Percentiles rank a stretch among this genome's conserved stretches.
These are phyloP conservation scores for Cantharis flavilabris DNA, from an alignment of 2,888 invertebrate genomes.

Conservation along the genomic window DNA sequence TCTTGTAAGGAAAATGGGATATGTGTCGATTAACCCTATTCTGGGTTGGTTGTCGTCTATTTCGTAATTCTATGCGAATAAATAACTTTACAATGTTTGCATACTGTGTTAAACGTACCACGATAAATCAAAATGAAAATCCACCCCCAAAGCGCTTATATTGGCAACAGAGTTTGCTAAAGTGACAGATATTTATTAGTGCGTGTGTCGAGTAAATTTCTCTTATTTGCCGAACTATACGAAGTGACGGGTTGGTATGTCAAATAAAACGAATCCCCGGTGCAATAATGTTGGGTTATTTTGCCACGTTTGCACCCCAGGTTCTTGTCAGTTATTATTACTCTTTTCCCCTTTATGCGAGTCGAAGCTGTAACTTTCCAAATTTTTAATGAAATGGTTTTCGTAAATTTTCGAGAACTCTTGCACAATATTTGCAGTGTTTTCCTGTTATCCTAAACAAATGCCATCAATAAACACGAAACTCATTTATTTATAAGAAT, in stretches of 20 bases:
- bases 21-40: neutral
- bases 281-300: constrained; percentile 32
- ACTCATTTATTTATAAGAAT: neutral
- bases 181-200: constrained; percentile 35
- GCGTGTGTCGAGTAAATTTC: constrained; percentile 34
- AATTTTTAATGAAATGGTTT: neutral
- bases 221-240: constrained; percentile 34
- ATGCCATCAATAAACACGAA: neutral
- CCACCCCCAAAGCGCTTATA: constrained; percentile 31
- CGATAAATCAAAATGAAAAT: constrained; percentile 33
- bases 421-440: neutral
- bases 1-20: neutral
- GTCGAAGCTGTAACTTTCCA: neutral
- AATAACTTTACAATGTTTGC: constrained; percentile 21
- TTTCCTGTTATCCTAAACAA: neutral
- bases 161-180: constrained; percentile 30
- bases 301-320: constrained; percentile 25
- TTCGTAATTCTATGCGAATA: constrained; percentile 6
- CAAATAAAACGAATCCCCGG: constrained; percentile 33
- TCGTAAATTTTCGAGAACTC: neutral
- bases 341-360: constrained; percentile 13
- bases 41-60: constrained; percentile 3
- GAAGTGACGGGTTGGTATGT: constrained; percentile 33
- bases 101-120: constrained; percentile 25
- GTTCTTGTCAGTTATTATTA: constrained; percentile 29